phyloP scores from a whole-genome alignment of 2,888 invertebrate species.

The Epirrita christyi region DNA sequence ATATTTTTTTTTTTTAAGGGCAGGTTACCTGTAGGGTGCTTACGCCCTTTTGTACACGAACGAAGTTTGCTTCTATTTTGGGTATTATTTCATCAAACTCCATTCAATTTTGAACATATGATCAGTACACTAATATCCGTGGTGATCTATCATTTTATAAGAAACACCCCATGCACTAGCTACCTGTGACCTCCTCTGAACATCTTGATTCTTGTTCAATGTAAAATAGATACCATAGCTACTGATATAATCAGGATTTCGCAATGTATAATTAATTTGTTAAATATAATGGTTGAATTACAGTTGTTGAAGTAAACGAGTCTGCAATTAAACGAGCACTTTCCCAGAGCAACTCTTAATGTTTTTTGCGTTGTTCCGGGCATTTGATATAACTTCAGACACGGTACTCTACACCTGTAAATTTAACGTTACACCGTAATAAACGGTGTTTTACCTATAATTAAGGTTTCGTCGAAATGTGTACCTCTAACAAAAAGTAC shows the following conservation, averaged over 20 bases:
- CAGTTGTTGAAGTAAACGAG: constrained; percentile 8
- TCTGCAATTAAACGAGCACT: constrained; percentile 21
- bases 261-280: constrained; percentile 8
- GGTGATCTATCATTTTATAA: no score
- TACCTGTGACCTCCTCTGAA: no score
- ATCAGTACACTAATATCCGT: no score
- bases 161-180: no score
- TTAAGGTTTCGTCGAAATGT: constrained; percentile 12
- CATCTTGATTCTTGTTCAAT: constrained; percentile 9
- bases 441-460: constrained; percentile 16
- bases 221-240: constrained; percentile 1
- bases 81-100: no score
- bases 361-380: constrained; percentile 12
- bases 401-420: constrained; percentile 23
- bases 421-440: constrained; percentile 15
- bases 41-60: no score
- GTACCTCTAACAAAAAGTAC: constrained; percentile 16
- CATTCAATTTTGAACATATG: no score
- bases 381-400: constrained; percentile 14
- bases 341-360: constrained; percentile 17
- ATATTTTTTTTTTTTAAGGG: no score
- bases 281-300: background rate
- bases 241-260: background rate
- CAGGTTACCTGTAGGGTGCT: no score
- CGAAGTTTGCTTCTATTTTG: no score